Base-by-base conservation (phyloP, 2,888 invertebrate species). In the Chrysolina haemoptera region DNA sequence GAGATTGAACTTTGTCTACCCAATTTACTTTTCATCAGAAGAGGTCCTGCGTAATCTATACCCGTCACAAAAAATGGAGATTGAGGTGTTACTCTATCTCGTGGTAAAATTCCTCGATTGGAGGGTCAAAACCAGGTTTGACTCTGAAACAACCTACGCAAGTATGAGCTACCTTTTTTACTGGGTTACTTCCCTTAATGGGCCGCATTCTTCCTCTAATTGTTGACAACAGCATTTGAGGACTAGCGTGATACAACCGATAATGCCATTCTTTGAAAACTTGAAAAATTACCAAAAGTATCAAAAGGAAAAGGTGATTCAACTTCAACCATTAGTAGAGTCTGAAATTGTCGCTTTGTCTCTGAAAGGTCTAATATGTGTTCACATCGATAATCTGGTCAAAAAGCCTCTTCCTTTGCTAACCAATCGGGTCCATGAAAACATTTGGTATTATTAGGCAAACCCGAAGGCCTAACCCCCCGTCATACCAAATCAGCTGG, bases 21-120 rank as follows among this genome's bases (percentile, higher is more conserved):
- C 14, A 16, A 6, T 59, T 46, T 68, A 41, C 65, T 53, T 55
- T 68, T 70, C 20, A 76, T 55, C 12, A 20, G 10, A 40, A 78
- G 71, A n/a, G 76, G 76, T 18, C 76, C 76, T 12, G 71, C 71
- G 59, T 72, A 76, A 43, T 76, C 74, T 12, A 70, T 67, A 8
- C 75, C 75, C 3, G 62, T 62, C 53, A 22, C 22, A 20, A 22
- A 59, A 14, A 59, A 59, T 59, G 59, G 22, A 1, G 35, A 22
- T 22, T 59, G 59, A 59, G 59, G 59, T 59, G 20, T 22, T 22
- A 59, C 20, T 59, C 59, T 59, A 18, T 59, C 59, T 1, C 59
- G 9, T 12, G 59, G 59, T 20, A 59, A 22, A 1, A 22, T 12
- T 69, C 71, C 71, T 10, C 20, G 11, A 59, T 59, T 22, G 59